These are phyloP conservation scores for Nemotelus nigrinus DNA, from an alignment of 2,888 invertebrate species.

Conservation along the genomic window DNA sequence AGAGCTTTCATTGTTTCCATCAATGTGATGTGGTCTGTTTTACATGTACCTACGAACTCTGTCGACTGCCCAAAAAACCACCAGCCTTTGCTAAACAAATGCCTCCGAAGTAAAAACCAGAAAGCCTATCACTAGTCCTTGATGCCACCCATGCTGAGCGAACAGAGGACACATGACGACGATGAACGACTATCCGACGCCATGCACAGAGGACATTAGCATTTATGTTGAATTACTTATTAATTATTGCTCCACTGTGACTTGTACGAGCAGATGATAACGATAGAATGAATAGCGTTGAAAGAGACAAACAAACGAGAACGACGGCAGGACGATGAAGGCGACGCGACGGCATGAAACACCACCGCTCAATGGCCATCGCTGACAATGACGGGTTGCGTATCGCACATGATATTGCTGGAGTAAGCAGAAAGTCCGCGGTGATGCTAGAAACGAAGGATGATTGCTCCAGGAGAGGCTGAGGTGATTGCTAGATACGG, in stretches of 20 bases:
- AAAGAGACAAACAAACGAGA: not conserved
- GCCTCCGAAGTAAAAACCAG: slow-evolving; percentile 20
- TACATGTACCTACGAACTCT: slow-evolving; percentile 5
- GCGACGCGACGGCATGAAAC: not conserved
- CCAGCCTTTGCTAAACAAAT: slow-evolving; percentile 1
- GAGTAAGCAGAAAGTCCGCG: not conserved
- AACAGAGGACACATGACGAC: slow-evolving; percentile 26
- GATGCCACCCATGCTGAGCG: not conserved
- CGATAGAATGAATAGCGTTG: not conserved
- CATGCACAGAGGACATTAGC: slow-evolving; percentile 40
- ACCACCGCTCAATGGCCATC: slow-evolving; percentile 18
- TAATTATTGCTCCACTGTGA: slow-evolving; percentile 44
- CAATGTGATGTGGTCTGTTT: slow-evolving; percentile 7
- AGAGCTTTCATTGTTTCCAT: not conserved
- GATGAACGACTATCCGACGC: slow-evolving; percentile 27
- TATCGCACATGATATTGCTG: slow-evolving; percentile 4
- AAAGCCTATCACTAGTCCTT: not conserved
- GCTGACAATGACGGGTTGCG: slow-evolving; percentile 24
- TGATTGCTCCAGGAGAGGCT: too few relatives aligned
- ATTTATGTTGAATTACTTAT: slow-evolving; percentile 45
- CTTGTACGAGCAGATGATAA: slow-evolving; percentile 6
- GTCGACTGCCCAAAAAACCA: slow-evolving; percentile 13
- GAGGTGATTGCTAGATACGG: too few relatives aligned
- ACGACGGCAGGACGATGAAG: slow-evolving; percentile 3
- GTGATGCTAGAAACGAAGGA: not conserved